phyloP scores from a whole-genome alignment of 2,888 invertebrate species.

The Cephus runcator region DNA sequence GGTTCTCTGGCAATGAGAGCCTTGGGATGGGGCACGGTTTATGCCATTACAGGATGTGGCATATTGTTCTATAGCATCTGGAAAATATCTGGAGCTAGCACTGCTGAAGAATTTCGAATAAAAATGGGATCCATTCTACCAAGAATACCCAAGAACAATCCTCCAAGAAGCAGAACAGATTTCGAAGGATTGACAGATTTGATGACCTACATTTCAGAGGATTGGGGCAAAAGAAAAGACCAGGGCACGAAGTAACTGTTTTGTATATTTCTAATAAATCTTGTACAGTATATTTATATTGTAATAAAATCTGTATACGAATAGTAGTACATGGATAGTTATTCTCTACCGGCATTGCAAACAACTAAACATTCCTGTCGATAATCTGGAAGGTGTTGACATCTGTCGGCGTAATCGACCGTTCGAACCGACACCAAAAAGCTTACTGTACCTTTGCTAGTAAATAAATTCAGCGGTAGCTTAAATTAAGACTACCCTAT shows the following conservation, averaged over 20 bases:
- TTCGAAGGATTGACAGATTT: slow-evolving; percentile 88
- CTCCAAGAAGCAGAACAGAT: slow-evolving; percentile 85
- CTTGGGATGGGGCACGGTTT: slow-evolving; percentile 87
- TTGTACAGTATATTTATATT: background rate
- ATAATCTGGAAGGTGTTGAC: background rate
- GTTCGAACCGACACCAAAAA: background rate
- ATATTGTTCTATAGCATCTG: slow-evolving; percentile 84
- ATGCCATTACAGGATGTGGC: slow-evolving; percentile 87
- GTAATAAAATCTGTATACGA: background rate
- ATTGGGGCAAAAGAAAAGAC: slow-evolving; percentile 46
- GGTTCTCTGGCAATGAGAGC: slow-evolving; percentile 83
- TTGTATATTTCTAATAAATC: background rate
- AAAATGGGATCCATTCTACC: slow-evolving; percentile 85
- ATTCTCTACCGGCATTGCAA: background rate
- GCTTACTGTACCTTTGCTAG: background rate
- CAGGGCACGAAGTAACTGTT: background rate
- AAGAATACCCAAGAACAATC: slow-evolving; percentile 79
- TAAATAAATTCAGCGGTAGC: background rate
- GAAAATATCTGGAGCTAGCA: slow-evolving; percentile 88
- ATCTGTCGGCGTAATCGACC: background rate
- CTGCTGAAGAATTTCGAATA: slow-evolving; percentile 84
- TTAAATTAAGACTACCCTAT: background rate
- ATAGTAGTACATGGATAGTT: background rate
- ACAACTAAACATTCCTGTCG: background rate
- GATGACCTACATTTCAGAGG: slow-evolving; percentile 73